Evolutionary conservation across 2,888 invertebrate genomes (phyloP).

Genomic region (Athrips mouffetella): DNA sequence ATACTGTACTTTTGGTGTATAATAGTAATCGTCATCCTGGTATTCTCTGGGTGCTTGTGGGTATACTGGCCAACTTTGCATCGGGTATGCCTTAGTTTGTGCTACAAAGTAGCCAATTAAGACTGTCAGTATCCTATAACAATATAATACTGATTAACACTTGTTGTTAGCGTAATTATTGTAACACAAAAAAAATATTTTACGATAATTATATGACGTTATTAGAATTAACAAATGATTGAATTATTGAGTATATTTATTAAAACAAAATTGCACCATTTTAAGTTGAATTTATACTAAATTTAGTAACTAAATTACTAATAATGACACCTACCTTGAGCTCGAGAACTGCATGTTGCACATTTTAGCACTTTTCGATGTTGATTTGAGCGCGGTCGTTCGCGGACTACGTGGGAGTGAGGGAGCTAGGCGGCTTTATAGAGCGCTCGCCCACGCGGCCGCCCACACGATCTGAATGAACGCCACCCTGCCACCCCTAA

Average conservation of each 20-base stretch:
- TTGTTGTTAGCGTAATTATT: too few species aligned
- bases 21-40: constrained; percentile 77
- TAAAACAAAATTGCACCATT: neutral
- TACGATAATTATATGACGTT: neutral
- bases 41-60: constrained; percentile 73
- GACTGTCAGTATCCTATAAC: constrained; percentile 58
- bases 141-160: constrained; percentile 22
- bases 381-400: constrained; percentile 43
- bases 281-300: neutral
- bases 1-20: constrained; percentile 72
- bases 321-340: constrained; percentile 50
- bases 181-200: too few species aligned
- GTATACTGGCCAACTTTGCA: constrained; percentile 70
- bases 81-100: constrained; percentile 61
- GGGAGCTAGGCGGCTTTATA: constrained; percentile 62
- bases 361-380: constrained; percentile 50
- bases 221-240: constrained; percentile 13
- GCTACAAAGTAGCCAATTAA: constrained; percentile 71
- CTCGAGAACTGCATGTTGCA: constrained; percentile 57
- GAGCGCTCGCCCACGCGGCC: constrained; percentile 73
- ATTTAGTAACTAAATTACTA: neutral
- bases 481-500: constrained; percentile 32
- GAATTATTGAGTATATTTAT: neutral
- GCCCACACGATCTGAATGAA: constrained; percentile 86
- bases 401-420: constrained; percentile 64